Evolutionary conservation across 2,888 invertebrate species (phyloP).

Genomic region (Euspilapteryx auroguttella): DNA sequence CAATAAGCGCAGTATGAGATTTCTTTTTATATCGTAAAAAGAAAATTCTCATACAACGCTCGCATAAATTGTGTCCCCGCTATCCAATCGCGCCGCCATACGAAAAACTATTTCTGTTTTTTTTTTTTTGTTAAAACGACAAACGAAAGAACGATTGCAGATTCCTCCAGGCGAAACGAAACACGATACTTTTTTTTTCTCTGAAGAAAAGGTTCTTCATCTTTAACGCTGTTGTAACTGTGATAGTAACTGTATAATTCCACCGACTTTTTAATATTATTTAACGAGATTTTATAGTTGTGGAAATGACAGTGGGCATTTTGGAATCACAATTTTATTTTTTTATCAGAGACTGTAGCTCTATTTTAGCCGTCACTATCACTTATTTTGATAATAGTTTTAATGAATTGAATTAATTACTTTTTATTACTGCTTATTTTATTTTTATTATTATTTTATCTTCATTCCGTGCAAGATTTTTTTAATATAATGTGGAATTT

Average conservation of each 20-base stretch:
- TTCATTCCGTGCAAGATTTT: slow-evolving; percentile 54
- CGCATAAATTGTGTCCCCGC: too few relatives aligned
- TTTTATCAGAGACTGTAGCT: slow-evolving; percentile 38
- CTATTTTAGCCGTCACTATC: slow-evolving; percentile 21
- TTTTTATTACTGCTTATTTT: slow-evolving; percentile 46
- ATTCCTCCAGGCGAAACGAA: slow-evolving; percentile 48
- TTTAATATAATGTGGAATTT: slow-evolving; percentile 12
- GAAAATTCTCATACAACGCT: too few relatives aligned
- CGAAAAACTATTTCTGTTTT: background rate
- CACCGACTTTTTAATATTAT: slow-evolving; percentile 23
- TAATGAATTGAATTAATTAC: slow-evolving; percentile 52
- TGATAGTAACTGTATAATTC: slow-evolving; percentile 56
- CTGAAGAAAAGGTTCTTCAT: slow-evolving; percentile 24
- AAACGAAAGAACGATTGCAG: slow-evolving; percentile 31
- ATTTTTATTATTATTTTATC: slow-evolving; percentile 26
- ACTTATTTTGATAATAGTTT: slow-evolving; percentile 41
- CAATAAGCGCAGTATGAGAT: too few relatives aligned
- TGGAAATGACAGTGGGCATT: slow-evolving; percentile 24
- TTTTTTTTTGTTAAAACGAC: background rate
- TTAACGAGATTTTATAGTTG: too few relatives aligned
- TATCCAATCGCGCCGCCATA: too few relatives aligned
- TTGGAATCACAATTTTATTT: slow-evolving; percentile 45
- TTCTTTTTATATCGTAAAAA: too few relatives aligned
- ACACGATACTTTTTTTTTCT: slow-evolving; percentile 26
- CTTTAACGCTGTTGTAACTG: slow-evolving; percentile 41